Percentiles rank a stretch among this genome's conserved stretches.
phyloP scores from a whole-genome alignment of 2,113 vertebrate species.

The Oxyruncus cristatus region DNA sequence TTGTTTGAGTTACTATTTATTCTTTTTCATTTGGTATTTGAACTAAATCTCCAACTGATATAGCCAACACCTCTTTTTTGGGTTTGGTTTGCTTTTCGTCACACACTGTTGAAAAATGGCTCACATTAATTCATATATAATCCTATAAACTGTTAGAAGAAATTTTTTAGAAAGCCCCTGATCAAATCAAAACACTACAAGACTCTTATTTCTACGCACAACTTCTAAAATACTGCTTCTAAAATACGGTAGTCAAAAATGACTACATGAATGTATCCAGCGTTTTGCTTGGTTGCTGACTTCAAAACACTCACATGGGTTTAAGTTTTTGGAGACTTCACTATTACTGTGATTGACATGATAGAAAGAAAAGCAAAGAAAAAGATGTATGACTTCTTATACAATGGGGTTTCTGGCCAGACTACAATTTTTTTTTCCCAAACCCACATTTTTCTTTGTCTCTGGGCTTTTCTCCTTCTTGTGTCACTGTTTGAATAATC shows the following conservation, averaged over 20 bases:
- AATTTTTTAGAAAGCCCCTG: background rate
- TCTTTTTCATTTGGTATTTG: background rate
- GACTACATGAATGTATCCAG: background rate
- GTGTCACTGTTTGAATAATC: background rate
- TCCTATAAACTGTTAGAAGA: background rate
- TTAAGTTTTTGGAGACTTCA: background rate
- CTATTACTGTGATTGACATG: background rate
- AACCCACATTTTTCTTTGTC: background rate
- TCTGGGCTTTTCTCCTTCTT: background rate
- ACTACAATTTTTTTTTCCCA: background rate
- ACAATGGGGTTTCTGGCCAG: background rate
- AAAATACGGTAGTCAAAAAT: background rate
- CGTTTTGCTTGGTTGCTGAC: background rate
- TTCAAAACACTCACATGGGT: background rate
- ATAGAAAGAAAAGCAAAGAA: background rate
- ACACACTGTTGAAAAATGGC: background rate
- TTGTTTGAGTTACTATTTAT: background rate
- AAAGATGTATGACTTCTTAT: background rate
- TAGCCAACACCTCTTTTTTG: background rate
- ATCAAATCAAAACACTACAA: background rate
- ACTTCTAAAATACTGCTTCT: background rate
- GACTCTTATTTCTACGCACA: background rate
- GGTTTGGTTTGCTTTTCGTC: background rate
- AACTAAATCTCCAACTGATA: background rate
- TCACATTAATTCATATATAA: background rate